Base-by-base conservation (phyloP, 2,888 invertebrate genomes). In the Nomada ferruginata region DNA sequence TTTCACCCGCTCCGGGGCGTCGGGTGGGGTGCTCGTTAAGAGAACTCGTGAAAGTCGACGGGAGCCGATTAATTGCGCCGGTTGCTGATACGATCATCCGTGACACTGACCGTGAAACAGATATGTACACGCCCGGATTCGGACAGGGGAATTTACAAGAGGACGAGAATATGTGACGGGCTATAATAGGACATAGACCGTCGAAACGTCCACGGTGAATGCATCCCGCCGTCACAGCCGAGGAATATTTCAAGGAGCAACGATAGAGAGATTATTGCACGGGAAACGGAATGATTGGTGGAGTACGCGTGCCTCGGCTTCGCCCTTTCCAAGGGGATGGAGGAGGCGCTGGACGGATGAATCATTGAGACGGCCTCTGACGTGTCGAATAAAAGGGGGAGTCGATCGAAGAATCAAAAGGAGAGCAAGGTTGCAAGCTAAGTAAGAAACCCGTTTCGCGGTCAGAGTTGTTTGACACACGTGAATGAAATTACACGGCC, bases 31-130 rank as follows among this genome's bases (percentile, higher is more conserved):
- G 73, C 15, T 15, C 44, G 15, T 63, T 59, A 42, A 26, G 26
- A 53, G 44, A 65, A 65, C 20, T 26, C 68, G 81, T 69, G 76
- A 81, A 81, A 82, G 81, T 64, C 29, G 64, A 13, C 23, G 44
- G 15, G 60, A 44, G 50, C 7, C 29, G 57, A 36, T 23, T 23
- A 65, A 65, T 65, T 59, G 20, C 47, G 20, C 20, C 20, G 15
- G 11, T 20, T 20, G 0, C 7, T 26, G 11, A 15, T 65, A 11
- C 9, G 10, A 3, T 68, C 47, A 7, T 42, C 23, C 1, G 10
- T 1, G 7, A 52, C 59, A 52, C 20, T 60, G 47, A 70, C 47
- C n/a, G 44, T 36, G 29, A 47, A 44, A 44, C n/a, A 29, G 11
- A 64, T 64, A 18, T 26, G 15, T 44, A 61, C 15, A 20, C 10